Evolutionary conservation across 2,888 invertebrate genomes (phyloP), one percentile per base, ranked within the genome.

Genomic region (Bibio marci): DNA sequence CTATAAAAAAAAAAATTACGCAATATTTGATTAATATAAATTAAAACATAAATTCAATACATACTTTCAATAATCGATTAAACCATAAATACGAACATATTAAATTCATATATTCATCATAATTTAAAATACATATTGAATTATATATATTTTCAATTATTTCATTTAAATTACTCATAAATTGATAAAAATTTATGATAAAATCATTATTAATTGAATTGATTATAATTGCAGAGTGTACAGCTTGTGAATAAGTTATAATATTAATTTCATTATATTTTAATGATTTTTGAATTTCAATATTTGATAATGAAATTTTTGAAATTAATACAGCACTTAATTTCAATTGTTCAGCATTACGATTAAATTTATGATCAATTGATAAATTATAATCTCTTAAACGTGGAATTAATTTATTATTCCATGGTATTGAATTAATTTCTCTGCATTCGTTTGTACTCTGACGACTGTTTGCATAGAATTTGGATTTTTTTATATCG

Each of bases 231-330:
- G 53, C 46, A 0, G 38, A 36, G 3, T 41, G 41, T 15, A 61
- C 44, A 1, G 54, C 57, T 41, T 57, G 56, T 0, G 62, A 61
- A 41, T 61, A 62, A 3, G 53, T 50, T 7, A 62, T 40, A 0
- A 53, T 55, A 44, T 49, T 43, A 32, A 58, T 45, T 3, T 52
- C 39, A 15, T 49, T 51, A 1, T 54, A 43, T 38, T 52, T 52
- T 1, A 48, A 30, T 3, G 44, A 7, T 12, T 47, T 42, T 1
- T 41, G 30, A 0, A 51, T 48, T 12, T 22, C 7, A 18, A 57
- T 48, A 17, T 49, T 30, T 1, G 45, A 26, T 1, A 59, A 38
- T 4, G 55, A 28, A 1, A 53, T 39, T 10, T 52, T 48, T 0
- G 51, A 41, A 3, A 58, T 42, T 1, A 62, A 42, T 1, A 49